A percentile compares a stretch with the other conserved stretches of the same genome.
Evolutionary conservation across 2,888 invertebrate species (phyloP).

Genomic region (Allacma fusca): DNA sequence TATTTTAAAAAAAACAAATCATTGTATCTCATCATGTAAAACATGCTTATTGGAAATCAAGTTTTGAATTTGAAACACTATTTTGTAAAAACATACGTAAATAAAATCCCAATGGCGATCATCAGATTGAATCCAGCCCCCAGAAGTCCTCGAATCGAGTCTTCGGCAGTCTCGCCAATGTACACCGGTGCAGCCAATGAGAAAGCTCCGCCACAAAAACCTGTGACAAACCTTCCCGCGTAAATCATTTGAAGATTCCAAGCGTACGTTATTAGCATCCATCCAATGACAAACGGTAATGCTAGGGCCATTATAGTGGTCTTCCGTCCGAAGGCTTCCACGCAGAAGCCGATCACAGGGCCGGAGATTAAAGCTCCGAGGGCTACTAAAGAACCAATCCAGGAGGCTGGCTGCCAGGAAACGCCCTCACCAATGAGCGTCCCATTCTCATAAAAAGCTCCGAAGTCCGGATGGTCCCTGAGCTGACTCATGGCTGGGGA

Average conservation of each 20-base stretch:
- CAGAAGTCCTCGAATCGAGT: constrained; percentile 80
- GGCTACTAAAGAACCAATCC: constrained; percentile 28
- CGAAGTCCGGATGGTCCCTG: neutral
- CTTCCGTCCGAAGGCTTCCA: constrained; percentile 55
- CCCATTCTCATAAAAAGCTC: neutral
- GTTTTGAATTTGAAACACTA: neutral
- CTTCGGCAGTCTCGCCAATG: constrained; percentile 82
- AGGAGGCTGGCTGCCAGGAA: neutral
- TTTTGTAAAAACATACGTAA: constrained; percentile 45
- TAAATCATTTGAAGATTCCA: constrained; percentile 76
- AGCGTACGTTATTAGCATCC: constrained; percentile 77
- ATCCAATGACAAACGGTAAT: constrained; percentile 68
- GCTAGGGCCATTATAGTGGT: constrained; percentile 54
- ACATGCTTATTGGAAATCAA: neutral
- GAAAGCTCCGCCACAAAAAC: constrained; percentile 14
- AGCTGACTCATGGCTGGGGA: constrained; percentile 48
- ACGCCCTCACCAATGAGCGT: neutral
- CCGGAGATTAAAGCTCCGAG: constrained; percentile 54
- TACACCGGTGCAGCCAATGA: constrained; percentile 62
- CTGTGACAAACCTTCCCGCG: constrained; percentile 80
- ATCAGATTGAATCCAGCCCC: constrained; percentile 89
- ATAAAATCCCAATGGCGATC: constrained; percentile 65
- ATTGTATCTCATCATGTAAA: neutral
- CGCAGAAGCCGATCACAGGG: constrained; percentile 51
- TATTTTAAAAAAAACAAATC: neutral